Evolutionary conservation across 2,113 vertebrate genomes (phyloP).

Genomic region (Sigmodon hispidus): DNA sequence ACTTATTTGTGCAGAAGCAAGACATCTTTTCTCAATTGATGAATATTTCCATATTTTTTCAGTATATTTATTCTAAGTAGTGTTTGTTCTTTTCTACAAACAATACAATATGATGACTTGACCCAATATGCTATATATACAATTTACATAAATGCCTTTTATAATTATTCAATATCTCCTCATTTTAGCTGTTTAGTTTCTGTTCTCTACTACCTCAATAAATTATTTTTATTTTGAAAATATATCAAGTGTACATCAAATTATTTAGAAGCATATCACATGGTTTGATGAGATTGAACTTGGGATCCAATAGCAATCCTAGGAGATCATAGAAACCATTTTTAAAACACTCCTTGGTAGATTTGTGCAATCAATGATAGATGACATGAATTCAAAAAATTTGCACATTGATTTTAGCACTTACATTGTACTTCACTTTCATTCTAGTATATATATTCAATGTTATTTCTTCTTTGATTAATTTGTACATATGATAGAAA

Average conservation of each 20-base stretch:
- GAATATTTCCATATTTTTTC: neutral
- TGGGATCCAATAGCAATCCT: neutral
- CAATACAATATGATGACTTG: neutral
- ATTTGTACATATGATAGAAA: neutral
- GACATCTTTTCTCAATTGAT: neutral
- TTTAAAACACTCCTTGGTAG: neutral
- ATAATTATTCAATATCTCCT: neutral
- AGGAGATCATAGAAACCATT: neutral
- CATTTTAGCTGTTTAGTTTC: neutral
- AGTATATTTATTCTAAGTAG: neutral
- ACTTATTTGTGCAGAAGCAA: neutral
- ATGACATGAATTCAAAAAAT: neutral
- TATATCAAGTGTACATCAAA: neutral
- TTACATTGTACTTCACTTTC: neutral
- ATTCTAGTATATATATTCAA: neutral
- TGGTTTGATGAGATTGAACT: neutral
- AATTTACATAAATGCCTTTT: neutral
- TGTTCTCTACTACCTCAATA: neutral
- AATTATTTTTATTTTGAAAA: slow-evolving; percentile 6
- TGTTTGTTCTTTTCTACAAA: neutral
- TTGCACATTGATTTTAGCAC: neutral
- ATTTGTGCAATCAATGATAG: neutral
- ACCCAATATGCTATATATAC: neutral
- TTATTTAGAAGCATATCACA: neutral
- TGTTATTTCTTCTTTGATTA: neutral